Evolutionary conservation across 2,888 invertebrate genomes (phyloP).

Genomic region (Gymnocheta viridis): DNA sequence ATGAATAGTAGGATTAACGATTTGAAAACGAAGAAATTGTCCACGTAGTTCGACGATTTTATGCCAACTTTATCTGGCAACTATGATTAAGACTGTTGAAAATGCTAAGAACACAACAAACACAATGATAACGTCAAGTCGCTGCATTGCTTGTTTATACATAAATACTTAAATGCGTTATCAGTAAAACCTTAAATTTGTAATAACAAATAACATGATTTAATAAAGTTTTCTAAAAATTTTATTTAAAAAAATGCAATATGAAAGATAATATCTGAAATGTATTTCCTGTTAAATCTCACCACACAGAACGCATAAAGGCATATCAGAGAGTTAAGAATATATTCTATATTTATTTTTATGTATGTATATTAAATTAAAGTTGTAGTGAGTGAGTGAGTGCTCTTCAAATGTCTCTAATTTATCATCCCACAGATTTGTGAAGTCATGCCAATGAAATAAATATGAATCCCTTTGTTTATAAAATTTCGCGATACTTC

Average conservation of each 20-base stretch:
- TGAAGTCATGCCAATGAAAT: conserved; percentile 27
- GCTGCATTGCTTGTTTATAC: too few relatives aligned
- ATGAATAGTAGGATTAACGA: too few relatives aligned
- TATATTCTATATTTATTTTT: not conserved
- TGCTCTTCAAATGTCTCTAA: too few relatives aligned
- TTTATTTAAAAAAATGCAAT: not conserved
- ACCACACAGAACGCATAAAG: not conserved
- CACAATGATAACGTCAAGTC: too few relatives aligned
- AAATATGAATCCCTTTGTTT: conserved; percentile 6
- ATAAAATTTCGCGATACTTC: not conserved
- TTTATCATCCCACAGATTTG: conserved; percentile 35
- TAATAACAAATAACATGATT: not conserved
- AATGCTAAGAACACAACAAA: too few relatives aligned
- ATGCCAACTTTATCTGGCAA: too few relatives aligned
- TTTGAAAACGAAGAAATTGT: too few relatives aligned
- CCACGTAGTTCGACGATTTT: too few relatives aligned
- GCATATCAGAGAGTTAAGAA: not conserved
- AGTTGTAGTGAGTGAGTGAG: too few relatives aligned
- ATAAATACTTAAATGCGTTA: too few relatives aligned
- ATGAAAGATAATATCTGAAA: not conserved
- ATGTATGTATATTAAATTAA: not conserved
- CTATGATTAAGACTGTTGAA: too few relatives aligned
- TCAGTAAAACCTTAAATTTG: too few relatives aligned
- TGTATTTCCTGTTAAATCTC: not conserved
- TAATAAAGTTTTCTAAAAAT: not conserved